These are phyloP conservation scores for Drosophila melanosoma DNA, from an alignment of 2,888 invertebrate genomes.

Conservation along the genomic window DNA sequence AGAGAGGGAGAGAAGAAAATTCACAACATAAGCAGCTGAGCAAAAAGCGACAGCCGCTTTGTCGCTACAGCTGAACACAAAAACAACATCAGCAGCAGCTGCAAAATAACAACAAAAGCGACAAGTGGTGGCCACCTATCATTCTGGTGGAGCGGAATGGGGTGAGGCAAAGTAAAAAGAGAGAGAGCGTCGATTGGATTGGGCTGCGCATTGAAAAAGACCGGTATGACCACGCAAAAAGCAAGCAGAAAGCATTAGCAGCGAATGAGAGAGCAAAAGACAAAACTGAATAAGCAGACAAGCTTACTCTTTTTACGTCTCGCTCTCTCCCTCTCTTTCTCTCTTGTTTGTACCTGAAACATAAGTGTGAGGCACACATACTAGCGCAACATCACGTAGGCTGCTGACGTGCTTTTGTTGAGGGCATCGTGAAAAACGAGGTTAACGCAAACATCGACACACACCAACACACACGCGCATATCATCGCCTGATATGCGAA, in stretches of 20 bases:
- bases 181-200: slow-evolving; percentile 10
- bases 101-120: slow-evolving; percentile 74
- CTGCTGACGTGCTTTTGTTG: slow-evolving; percentile 59
- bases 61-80: slow-evolving; percentile 60
- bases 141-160: slow-evolving; percentile 5
- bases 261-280: slow-evolving; percentile 46
- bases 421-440: slow-evolving; percentile 61
- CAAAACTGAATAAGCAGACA: slow-evolving; percentile 41
- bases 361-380: slow-evolving; percentile 39
- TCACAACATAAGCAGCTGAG: slow-evolving; percentile 60
- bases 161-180: slow-evolving; percentile 18
- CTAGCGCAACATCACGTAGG: slow-evolving; percentile 75
- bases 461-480: slow-evolving; percentile 14
- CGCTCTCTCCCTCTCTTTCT: slow-evolving; percentile 2
- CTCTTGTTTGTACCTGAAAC: slow-evolving; percentile 27
- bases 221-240: slow-evolving; percentile 80
- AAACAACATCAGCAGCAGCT: slow-evolving; percentile 34
- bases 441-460: slow-evolving; percentile 53
- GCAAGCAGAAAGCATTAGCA: slow-evolving; percentile 29
- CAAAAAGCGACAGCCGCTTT: slow-evolving; percentile 55
- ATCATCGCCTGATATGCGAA: slow-evolving; percentile 74
- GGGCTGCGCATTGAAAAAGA: slow-evolving; percentile 63
- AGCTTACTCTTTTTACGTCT: slow-evolving; percentile 15
- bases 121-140: slow-evolving; percentile 65
- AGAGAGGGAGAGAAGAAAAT: slow-evolving; percentile 43